Evolutionary conservation across 2,888 invertebrate species (phyloP).

Genomic region (Galerucella nymphaeae): DNA sequence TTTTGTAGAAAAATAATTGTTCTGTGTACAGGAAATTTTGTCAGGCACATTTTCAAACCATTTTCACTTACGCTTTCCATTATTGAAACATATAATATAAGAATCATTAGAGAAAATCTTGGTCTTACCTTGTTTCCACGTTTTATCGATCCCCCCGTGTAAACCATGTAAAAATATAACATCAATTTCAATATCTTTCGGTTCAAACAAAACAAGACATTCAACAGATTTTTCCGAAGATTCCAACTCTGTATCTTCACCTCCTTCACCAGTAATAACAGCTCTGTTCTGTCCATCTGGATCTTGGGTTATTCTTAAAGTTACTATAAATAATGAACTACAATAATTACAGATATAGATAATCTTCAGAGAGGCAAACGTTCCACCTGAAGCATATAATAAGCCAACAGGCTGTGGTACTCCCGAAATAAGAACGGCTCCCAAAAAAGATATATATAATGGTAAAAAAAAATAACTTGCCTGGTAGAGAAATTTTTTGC

Average conservation of each 20-base stretch:
- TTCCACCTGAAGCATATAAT: too few relatives aligned
- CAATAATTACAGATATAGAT: neutral
- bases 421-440: too few relatives aligned
- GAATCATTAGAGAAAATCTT: too few relatives aligned
- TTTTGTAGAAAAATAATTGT: too few relatives aligned
- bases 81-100: too few relatives aligned
- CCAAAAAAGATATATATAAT: too few relatives aligned
- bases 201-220: slow-evolving; percentile 60
- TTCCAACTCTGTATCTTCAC: slow-evolving; percentile 28
- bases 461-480: neutral
- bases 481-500: slow-evolving; percentile 57
- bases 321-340: slow-evolving; percentile 19
- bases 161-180: slow-evolving; percentile 87
- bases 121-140: slow-evolving; percentile 71
- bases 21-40: too few relatives aligned
- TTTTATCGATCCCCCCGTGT: slow-evolving; percentile 81
- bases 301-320: slow-evolving; percentile 38
- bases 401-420: too few relatives aligned
- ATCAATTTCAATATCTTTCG: slow-evolving; percentile 67
- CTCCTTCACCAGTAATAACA: slow-evolving; percentile 23
- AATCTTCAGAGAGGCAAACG: too few relatives aligned
- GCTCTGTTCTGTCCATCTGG: slow-evolving; percentile 32
- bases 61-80: too few relatives aligned
- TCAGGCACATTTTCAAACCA: too few relatives aligned
- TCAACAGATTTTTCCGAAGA: slow-evolving; percentile 61